Evolutionary conservation across 2,797 vertebrate genomes (phyloP).

Genomic region (Champsocephalus esox): DNA sequence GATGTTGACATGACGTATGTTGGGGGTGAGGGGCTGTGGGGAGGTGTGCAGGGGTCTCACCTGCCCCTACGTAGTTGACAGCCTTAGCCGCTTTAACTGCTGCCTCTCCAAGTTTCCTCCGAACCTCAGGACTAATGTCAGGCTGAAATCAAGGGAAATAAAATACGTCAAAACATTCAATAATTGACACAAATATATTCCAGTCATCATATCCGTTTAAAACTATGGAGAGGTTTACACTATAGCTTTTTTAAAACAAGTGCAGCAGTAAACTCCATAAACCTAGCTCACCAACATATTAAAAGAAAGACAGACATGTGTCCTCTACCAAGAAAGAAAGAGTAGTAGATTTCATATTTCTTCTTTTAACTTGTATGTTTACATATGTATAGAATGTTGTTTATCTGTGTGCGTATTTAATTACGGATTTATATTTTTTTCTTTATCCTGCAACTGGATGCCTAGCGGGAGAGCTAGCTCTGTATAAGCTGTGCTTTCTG

Average conservation of each 20-base stretch:
- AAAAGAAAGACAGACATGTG: neutral
- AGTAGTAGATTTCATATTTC: too few species aligned
- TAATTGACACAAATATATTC: neutral
- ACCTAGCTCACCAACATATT: too few species aligned
- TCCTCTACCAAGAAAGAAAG: neutral
- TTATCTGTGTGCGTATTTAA: too few species aligned
- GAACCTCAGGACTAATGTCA: conserved; percentile 91
- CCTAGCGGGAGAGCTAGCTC: too few species aligned
- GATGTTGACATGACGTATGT: fast-evolving
- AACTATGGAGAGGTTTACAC: too few species aligned
- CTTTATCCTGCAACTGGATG: too few species aligned
- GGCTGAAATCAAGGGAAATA: conserved; percentile 81
- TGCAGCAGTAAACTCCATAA: too few species aligned
- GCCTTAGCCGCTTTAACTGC: conserved; percentile 96
- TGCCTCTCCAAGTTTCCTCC: conserved; percentile 93
- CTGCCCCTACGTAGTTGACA: conserved; percentile 96
- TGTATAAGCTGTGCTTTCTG: too few species aligned
- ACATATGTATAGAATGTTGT: too few species aligned
- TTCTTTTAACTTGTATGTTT: too few species aligned
- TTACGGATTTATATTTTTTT: too few species aligned
- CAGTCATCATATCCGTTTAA: neutral
- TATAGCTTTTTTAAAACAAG: too few species aligned
- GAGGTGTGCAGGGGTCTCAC: conserved; percentile 70
- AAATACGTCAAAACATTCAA: conserved; percentile 1
- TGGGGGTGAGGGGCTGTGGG: neutral